A percentile compares a stretch with the other conserved stretches of the same genome.
phyloP scores from a whole-genome alignment of 2,797 vertebrate genomes.

The Trichosurus vulpecula region DNA sequence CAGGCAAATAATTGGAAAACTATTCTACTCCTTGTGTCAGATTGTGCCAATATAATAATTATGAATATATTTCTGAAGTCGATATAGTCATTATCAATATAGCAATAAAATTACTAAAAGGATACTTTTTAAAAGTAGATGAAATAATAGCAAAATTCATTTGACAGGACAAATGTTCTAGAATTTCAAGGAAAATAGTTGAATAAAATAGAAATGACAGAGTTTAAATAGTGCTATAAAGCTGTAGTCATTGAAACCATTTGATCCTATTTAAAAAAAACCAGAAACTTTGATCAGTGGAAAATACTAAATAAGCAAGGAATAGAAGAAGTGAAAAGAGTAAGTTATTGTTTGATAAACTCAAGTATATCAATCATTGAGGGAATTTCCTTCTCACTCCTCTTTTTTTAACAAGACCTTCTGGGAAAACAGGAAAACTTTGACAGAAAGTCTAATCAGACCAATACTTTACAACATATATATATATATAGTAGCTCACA shows the following conservation, averaged over 20 bases:
- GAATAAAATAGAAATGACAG: not conserved
- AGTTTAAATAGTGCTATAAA: not conserved
- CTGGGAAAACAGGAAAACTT: too few species aligned
- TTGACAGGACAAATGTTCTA: not conserved
- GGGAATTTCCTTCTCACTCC: too few species aligned
- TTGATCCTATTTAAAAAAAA: not conserved
- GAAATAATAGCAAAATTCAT: not conserved
- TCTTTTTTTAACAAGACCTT: too few species aligned
- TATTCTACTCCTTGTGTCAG: not conserved
- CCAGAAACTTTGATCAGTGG: not conserved
- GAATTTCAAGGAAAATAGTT: not conserved
- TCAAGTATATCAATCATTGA: too few species aligned
- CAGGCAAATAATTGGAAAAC: not conserved
- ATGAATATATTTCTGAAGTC: not conserved
- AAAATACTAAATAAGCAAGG: not conserved
- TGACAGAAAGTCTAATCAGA: too few species aligned
- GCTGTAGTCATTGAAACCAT: not conserved
- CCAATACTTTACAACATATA: too few species aligned
- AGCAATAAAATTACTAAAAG: not conserved
- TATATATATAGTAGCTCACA: too few species aligned
- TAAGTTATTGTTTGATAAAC: not conserved
- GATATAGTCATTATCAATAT: not conserved
- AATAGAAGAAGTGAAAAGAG: not conserved
- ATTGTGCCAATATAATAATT: not conserved
- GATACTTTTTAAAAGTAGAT: not conserved